Base-by-base conservation (phyloP, 1,140 invertebrate genomes). In the Galleria mellonella region DNA sequence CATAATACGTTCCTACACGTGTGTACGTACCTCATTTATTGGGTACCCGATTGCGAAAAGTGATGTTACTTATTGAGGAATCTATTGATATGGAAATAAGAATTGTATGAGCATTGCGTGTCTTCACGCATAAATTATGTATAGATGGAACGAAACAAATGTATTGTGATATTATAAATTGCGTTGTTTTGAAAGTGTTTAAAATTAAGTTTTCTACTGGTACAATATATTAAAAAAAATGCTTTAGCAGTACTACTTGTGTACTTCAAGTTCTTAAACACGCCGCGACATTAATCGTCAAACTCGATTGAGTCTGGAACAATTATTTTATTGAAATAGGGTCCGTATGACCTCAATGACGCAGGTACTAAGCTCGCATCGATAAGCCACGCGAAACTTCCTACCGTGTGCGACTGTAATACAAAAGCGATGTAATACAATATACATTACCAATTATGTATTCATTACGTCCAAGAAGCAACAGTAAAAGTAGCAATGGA, bases 341-440 rank as follows among this genome's bases (percentile, higher is more conserved):
- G 38, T 62, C 56, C 42, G 45, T 50, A 29, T 67, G 66, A 72
- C 54, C 55, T 59, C 61, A 71, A 69, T 75, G 59, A 59, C 38
- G 56, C 44, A 62, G 56, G 51, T 51, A 49, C 43, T 46, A 52
- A 39, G 43, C 44, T 60, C 47, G 43, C 52, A 32, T 32, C 73
- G 76, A 75, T 77, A 75, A 77, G 47, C 64, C 72, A 56, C 53
- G 52, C 42, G 44, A 48, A 43, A 44, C 1, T 49, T 23, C 23
- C 9, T 17, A 51, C 39, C n/a, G 41, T 14, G 7, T n/a, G 17
- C 17, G 17, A 23, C 6, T 3, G 32, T 14, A 36, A 32, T 29
- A 9, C 14, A 36, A 37, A 13, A 17, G 15, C n/a, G 6, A 6
- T 17, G 10, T 8, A 17, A 37, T 13, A 0, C 14, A 17, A 17